Conservation (phyloP, 2,888 invertebrate species). For the Kuschelorhynchus macadamiae region DNA sequence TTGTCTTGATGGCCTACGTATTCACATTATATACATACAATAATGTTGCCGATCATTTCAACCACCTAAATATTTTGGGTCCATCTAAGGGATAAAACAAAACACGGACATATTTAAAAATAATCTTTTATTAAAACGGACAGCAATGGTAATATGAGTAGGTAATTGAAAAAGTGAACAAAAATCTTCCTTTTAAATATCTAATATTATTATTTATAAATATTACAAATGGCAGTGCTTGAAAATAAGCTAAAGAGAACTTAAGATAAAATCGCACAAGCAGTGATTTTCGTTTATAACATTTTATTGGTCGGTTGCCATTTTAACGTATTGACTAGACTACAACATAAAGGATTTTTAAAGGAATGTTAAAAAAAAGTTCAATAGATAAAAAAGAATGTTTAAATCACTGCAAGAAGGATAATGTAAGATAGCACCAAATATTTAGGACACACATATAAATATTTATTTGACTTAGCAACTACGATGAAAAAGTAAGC, state of each 20-base stretch:
- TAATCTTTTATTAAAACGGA: slow-evolving; percentile 42
- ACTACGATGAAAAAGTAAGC: slow-evolving; percentile 13
- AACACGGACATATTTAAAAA: slow-evolving; percentile 31
- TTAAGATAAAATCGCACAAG: slow-evolving; percentile 22
- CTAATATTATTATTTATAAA: slow-evolving; percentile 55
- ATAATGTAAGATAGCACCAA: slow-evolving; percentile 18
- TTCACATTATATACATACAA: too few relatives aligned
- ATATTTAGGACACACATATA: slow-evolving; percentile 1
- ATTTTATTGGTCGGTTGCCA: not conserved
- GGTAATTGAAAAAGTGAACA: slow-evolving; percentile 36
- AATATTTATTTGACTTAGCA: slow-evolving; percentile 11
- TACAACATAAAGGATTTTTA: slow-evolving; percentile 40
- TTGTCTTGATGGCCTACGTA: too few relatives aligned
- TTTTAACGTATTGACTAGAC: slow-evolving; percentile 59
- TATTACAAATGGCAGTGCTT: slow-evolving; percentile 68
- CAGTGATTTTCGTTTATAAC: slow-evolving; percentile 23
- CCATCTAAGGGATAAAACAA: not conserved
- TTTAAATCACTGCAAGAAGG: slow-evolving; percentile 32
- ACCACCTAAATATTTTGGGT: too few relatives aligned
- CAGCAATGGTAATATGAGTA: slow-evolving; percentile 41
- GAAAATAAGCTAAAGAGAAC: slow-evolving; percentile 49
- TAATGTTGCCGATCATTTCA: too few relatives aligned
- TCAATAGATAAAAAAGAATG: slow-evolving; percentile 45
- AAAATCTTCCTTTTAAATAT: slow-evolving; percentile 34
- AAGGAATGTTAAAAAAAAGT: slow-evolving; percentile 48